phyloP scores from a whole-genome alignment of 2,888 invertebrate species.

The Lordiphosa andalusiaca region DNA sequence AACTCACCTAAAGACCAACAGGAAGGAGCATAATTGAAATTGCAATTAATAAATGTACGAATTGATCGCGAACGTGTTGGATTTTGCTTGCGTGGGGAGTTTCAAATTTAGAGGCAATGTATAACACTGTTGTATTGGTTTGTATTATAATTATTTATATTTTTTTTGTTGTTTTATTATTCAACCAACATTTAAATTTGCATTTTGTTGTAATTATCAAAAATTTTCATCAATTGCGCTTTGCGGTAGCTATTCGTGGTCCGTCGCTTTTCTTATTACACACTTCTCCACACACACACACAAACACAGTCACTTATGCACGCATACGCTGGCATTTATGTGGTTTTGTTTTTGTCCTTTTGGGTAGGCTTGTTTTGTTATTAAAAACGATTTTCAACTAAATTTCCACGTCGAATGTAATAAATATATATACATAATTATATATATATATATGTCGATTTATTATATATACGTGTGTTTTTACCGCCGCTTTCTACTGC shows the following conservation, averaged over 20 bases:
- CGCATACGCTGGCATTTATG: conserved; percentile 38
- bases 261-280: conserved; percentile 35
- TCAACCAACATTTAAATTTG: conserved; percentile 53
- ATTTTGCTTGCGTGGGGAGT: conserved; percentile 19
- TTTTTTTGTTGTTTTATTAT: conserved; percentile 51
- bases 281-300: conserved; percentile 32
- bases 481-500: conserved; percentile 72
- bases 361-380: conserved; percentile 7
- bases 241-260: conserved; percentile 42
- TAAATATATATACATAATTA: not conserved
- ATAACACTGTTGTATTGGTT: conserved; percentile 33
- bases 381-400: not conserved
- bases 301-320: conserved; percentile 35
- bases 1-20: conserved; percentile 47
- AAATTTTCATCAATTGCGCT: conserved; percentile 55
- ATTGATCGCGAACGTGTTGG: conserved; percentile 7
- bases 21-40: conserved; percentile 42
- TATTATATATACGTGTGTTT: conserved; percentile 42
- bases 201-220: conserved; percentile 53
- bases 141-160: not conserved
- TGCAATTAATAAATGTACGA: too few species aligned
- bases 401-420: conserved; percentile 5
- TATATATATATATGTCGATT: not conserved
- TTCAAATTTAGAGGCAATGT: conserved; percentile 10
- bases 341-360: conserved; percentile 16